Evolutionary conservation across 2,797 vertebrate species (phyloP).

Genomic region (Rhincodon typus): DNA sequence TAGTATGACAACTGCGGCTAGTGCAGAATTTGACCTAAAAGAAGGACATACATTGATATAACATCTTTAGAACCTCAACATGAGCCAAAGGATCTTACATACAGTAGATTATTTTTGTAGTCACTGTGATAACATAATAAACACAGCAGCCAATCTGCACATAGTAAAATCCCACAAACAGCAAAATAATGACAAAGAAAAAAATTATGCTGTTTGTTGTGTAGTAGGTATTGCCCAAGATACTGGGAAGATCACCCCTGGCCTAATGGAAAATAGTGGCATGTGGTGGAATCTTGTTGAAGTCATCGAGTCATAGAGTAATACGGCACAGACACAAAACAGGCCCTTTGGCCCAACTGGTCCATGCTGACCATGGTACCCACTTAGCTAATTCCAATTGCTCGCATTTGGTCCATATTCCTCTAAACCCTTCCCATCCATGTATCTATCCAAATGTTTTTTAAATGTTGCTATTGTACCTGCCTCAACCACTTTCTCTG

Average conservation of each 20-base stretch:
- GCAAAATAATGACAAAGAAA: neutral
- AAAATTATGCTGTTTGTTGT: neutral
- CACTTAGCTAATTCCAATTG: too few species aligned
- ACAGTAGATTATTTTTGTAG: neutral
- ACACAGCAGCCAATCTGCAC: neutral
- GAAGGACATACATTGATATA: neutral
- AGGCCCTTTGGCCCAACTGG: too few species aligned
- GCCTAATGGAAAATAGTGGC: neutral
- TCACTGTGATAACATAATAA: neutral
- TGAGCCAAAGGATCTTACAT: neutral
- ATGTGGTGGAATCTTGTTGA: too few species aligned
- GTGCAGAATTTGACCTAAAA: neutral
- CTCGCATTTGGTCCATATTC: too few species aligned
- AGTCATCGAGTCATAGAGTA: too few species aligned
- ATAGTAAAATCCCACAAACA: neutral
- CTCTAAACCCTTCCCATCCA: too few species aligned
- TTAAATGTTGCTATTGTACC: too few species aligned
- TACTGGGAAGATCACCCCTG: neutral
- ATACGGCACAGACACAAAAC: too few species aligned
- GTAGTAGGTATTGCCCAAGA: neutral
- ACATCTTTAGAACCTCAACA: neutral
- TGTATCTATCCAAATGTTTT: too few species aligned
- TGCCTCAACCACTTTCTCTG: too few species aligned
- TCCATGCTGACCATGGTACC: too few species aligned
- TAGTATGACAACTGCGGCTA: neutral